A percentile compares a stretch with the other conserved stretches of the same genome.
phyloP scores from a whole-genome alignment of 2,797 vertebrate species.

The Glyptemys insculpta region DNA sequence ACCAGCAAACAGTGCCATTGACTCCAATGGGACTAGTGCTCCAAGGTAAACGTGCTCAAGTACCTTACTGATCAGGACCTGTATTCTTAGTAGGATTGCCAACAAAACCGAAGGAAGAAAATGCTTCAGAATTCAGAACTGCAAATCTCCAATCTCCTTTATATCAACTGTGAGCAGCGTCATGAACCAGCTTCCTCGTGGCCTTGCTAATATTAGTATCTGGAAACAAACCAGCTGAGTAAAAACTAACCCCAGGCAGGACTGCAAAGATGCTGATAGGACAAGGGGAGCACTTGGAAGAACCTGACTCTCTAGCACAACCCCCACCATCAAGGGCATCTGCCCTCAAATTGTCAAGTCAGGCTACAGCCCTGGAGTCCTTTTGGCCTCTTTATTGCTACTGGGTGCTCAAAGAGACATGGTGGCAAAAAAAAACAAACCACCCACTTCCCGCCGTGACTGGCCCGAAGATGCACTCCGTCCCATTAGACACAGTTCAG shows the following conservation, averaged over 20 bases:
- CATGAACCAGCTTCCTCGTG: neutral
- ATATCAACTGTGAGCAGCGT: neutral
- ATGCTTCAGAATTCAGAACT: neutral
- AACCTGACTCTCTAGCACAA: neutral
- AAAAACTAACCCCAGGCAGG: neutral
- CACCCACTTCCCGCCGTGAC: neutral
- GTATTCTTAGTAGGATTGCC: neutral
- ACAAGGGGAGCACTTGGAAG: neutral
- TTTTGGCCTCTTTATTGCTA: neutral
- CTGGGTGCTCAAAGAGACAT: neutral
- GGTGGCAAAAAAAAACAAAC: neutral
- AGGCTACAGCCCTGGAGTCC: neutral
- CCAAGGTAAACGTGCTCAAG: neutral
- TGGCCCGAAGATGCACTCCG: neutral
- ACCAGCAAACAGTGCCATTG: neutral
- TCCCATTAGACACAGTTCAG: neutral
- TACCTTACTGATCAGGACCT: neutral
- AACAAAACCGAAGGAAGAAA: neutral
- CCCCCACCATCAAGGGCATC: neutral
- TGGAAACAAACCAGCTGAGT: neutral
- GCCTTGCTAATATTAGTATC: neutral
- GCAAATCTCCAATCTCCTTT: neutral
- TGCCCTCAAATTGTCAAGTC: neutral
- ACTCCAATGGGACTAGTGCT: neutral
- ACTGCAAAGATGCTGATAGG: neutral